Conservation (phyloP, 2,888 invertebrate species). For the Nasonovia ribisnigri region DNA sequence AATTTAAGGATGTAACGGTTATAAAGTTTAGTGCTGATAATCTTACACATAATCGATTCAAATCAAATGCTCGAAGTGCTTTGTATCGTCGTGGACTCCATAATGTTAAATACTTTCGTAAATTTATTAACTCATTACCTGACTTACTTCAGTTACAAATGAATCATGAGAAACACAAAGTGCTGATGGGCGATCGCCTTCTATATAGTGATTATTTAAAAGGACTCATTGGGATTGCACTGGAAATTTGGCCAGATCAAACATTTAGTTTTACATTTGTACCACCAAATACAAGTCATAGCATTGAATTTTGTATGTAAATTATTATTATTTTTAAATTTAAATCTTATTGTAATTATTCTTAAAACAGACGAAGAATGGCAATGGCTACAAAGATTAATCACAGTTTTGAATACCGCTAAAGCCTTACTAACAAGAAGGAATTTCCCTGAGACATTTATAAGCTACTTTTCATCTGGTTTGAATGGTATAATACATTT, state of each 20-base stretch:
- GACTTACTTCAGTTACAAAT: slow-evolving; percentile 73
- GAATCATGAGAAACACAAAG: slow-evolving; percentile 74
- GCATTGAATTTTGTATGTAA: slow-evolving; percentile 57
- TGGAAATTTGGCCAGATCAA: slow-evolving; percentile 74
- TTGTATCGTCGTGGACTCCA: slow-evolving; percentile 71
- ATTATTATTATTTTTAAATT: slow-evolving; percentile 24
- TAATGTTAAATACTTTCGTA: slow-evolving; percentile 73
- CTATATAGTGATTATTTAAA: slow-evolving; percentile 75
- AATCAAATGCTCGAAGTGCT: slow-evolving; percentile 63
- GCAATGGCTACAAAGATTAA: slow-evolving; percentile 75
- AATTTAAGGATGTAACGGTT: slow-evolving; percentile 52
- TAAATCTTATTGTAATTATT: slow-evolving; percentile 55
- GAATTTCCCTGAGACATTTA: slow-evolving; percentile 71
- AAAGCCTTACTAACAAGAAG: slow-evolving; percentile 73
- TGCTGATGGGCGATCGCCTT: slow-evolving; percentile 75
- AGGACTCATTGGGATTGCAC: slow-evolving; percentile 73
- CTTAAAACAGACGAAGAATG: slow-evolving; percentile 71
- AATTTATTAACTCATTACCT: slow-evolving; percentile 72
- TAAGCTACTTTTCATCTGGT: slow-evolving; percentile 66
- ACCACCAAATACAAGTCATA: slow-evolving; percentile 71
- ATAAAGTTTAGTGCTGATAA: slow-evolving; percentile 66
- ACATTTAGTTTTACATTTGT: slow-evolving; percentile 72
- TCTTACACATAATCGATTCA: slow-evolving; percentile 68
- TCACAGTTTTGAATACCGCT: slow-evolving; percentile 74
- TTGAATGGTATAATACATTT: slow-evolving; percentile 47